Evolutionary conservation across 2,888 invertebrate genomes (phyloP), one percentile per base, ranked within the genome.

Genomic region (Abrostola tripartita): DNA sequence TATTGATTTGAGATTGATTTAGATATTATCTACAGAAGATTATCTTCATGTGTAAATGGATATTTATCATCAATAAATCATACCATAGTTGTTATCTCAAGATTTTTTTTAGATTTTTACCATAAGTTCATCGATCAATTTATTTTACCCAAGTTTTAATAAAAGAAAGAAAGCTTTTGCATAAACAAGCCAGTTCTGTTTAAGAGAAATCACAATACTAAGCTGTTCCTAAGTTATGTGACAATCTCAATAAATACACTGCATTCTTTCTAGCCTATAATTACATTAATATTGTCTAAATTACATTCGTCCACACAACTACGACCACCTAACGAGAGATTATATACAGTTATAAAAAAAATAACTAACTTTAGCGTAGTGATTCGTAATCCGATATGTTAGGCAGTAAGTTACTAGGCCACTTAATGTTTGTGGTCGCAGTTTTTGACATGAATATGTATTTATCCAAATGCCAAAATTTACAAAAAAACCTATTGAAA

Each of bases 201-300:
- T 6, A 61, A 67, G 47, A 72, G 49, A 44, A 61, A 65, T 59
- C 61, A 79, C 62, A 58, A 68, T 63, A 74, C 73, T 73, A 83
- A 77, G 80, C 81, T 69, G 63, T 72, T 61, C 61, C 72, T 80
- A 78, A 71, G 47, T 64, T 68, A 79, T 68, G 74, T 75, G 75
- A 81, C 52, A 41, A 76, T 78, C 61, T 76, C 63, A 72, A 73
- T 77, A 79, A 81, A 71, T 79, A 81, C 76, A 79, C 68, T 73
- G 76, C 79, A 71, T 74, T 81, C 72, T 78, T 71, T 61, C 72
- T 86, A 85, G 77, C 70, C 85, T 86, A 83, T 78, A 84, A 87
- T 87, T 90, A 81, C 67, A 83, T 83, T 91, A 92, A 91, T 92
- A 92, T 92, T 92, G 92, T 93, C 92, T 92, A 92, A 88, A 87